Conservation (phyloP, 1,140 invertebrate genomes). For the Chionoecetes opilio region DNA sequence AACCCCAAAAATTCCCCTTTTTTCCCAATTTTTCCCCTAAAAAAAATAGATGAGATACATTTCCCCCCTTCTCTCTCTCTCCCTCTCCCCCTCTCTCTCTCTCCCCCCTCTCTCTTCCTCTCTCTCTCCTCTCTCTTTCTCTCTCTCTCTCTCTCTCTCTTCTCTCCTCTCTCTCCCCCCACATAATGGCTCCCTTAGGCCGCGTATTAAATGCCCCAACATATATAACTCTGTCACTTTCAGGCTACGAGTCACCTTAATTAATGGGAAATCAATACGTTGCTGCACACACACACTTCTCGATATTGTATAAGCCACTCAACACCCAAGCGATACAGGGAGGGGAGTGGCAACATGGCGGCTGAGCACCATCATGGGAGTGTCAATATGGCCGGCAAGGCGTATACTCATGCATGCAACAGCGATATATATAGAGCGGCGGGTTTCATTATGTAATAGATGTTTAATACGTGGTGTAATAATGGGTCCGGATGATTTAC, state of each 20-base stretch:
- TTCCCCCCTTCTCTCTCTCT: no score
- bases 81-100: no score
- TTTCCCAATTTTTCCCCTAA: no score
- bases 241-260: not conserved
- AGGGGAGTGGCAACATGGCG: not conserved
- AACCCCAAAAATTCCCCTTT: no score
- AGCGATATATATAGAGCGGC: not conserved
- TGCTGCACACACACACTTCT: not conserved
- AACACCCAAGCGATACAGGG: not conserved
- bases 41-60: no score
- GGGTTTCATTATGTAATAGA: no score
- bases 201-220: not conserved
- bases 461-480: no score
- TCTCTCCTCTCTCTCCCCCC: not conserved
- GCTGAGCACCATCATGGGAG: not conserved
- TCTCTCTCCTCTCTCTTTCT: no score
- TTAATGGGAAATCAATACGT: not conserved
- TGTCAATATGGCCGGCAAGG: constrained; percentile 1
- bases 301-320: not conserved
- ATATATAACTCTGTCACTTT: constrained; percentile 19
- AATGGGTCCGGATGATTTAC: no score
- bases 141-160: no score
- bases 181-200: constrained; percentile 15
- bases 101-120: no score
- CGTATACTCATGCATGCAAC: not conserved